Conservation (phyloP, 2,797 vertebrate genomes). For the Decapterus maruadsi region DNA sequence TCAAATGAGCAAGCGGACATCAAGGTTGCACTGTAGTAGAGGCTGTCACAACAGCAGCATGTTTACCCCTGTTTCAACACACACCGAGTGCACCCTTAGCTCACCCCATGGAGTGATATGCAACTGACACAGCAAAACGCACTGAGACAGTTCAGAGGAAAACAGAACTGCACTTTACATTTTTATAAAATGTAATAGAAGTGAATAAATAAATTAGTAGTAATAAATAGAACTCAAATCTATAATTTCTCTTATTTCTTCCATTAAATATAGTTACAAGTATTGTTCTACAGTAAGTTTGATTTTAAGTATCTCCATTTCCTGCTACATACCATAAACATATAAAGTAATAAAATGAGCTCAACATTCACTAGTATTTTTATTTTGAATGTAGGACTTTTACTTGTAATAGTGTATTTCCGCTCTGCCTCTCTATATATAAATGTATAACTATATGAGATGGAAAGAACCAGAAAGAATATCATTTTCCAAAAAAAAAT, state of each 20-base stretch:
- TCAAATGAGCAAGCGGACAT: conserved; percentile 19
- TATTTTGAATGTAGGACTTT: background rate
- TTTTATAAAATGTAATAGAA: background rate
- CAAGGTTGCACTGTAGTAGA: conserved; percentile 27
- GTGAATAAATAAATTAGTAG: background rate
- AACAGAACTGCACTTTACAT: background rate
- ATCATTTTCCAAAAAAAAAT: background rate
- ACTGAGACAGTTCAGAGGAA: background rate
- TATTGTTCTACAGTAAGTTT: no score
- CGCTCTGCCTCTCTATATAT: background rate
- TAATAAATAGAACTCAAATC: background rate
- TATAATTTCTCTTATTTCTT: background rate
- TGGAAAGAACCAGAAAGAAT: background rate
- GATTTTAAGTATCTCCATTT: no score
- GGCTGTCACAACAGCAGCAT: conserved; percentile 12
- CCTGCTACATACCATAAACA: background rate
- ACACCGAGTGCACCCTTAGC: background rate
- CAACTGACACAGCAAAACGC: background rate
- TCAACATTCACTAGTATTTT: background rate
- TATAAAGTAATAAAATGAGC: background rate
- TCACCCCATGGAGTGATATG: background rate
- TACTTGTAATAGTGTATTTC: background rate
- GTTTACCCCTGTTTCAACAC: conserved; percentile 55
- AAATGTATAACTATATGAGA: background rate
- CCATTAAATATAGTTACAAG: no score